These are phyloP conservation scores for Galago senegalensis DNA, from an alignment of 2,797 vertebrate species.

Conservation along the genomic window DNA sequence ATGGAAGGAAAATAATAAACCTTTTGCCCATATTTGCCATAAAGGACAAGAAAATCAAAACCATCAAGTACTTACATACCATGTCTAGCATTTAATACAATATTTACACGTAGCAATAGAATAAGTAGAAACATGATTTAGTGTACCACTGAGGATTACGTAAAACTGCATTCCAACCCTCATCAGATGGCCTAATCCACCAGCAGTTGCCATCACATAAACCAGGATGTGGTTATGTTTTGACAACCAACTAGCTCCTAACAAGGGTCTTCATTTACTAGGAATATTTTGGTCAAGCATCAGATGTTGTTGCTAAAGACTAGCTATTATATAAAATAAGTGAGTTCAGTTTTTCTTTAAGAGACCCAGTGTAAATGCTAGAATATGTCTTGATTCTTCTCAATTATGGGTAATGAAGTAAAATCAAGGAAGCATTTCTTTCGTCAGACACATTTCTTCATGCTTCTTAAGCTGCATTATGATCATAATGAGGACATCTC, in stretches of 20 bases:
- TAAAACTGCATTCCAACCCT: background rate
- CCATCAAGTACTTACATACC: background rate
- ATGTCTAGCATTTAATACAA: slow-evolving; percentile 50
- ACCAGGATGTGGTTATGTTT: slow-evolving; percentile 50
- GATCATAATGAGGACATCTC: background rate
- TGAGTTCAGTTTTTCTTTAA: background rate
- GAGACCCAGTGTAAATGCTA: background rate
- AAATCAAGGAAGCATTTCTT: slow-evolving; percentile 24
- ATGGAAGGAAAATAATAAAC: background rate
- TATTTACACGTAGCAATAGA: slow-evolving; percentile 58
- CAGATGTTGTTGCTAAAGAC: slow-evolving; percentile 7
- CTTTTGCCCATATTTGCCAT: background rate
- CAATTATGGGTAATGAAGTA: background rate
- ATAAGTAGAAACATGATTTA: slow-evolving; percentile 44
- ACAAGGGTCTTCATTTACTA: slow-evolving; percentile 9
- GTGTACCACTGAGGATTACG: background rate
- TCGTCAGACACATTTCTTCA: slow-evolving; percentile 34
- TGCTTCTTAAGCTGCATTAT: background rate
- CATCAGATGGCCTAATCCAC: background rate
- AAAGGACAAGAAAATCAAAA: slow-evolving; percentile 61
- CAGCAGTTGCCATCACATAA: background rate
- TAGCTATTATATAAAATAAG: slow-evolving; percentile 1
- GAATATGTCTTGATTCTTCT: background rate
- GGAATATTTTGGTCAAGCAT: slow-evolving; percentile 44
- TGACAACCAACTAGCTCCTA: slow-evolving; percentile 22